Evolutionary conservation across 2,888 invertebrate species (phyloP).

Genomic region (Zygogramma bicolorata): DNA sequence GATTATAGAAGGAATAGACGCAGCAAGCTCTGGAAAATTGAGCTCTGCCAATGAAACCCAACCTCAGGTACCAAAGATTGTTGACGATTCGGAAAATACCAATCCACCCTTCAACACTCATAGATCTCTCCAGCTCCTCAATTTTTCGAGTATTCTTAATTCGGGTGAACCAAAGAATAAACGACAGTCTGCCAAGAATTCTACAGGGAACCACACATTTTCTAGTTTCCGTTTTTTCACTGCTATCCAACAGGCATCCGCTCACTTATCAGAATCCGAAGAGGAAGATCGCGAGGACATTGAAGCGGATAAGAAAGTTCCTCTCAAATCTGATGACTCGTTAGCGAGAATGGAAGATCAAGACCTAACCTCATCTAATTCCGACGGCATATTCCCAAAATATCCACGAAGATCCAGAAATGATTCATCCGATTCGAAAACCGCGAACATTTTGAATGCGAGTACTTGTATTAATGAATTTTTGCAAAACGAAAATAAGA

Average conservation of each 20-base stretch:
- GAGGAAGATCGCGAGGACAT: no score
- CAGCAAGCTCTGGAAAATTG: no score
- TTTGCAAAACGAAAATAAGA: constrained; percentile 1
- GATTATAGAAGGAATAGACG: no score
- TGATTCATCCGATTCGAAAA: background rate
- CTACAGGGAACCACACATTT: background rate
- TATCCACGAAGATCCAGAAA: background rate
- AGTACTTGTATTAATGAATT: constrained; percentile 9
- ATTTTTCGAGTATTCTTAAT: background rate
- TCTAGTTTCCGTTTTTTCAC: background rate
- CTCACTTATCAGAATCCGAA: background rate
- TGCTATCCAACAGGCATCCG: background rate
- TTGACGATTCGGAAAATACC: background rate
- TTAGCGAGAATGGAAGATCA: background rate
- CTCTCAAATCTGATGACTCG: background rate
- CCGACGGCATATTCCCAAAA: no score
- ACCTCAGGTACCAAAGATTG: background rate
- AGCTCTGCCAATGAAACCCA: no score
- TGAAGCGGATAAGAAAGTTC: no score
- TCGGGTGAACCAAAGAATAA: background rate
- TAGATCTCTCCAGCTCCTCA: background rate
- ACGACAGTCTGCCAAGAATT: background rate
- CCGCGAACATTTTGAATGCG: background rate
- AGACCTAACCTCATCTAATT: background rate
- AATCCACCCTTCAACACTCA: background rate